Base-by-base conservation (phyloP, 2,113 vertebrate species). In the Ptyas mucosa region DNA sequence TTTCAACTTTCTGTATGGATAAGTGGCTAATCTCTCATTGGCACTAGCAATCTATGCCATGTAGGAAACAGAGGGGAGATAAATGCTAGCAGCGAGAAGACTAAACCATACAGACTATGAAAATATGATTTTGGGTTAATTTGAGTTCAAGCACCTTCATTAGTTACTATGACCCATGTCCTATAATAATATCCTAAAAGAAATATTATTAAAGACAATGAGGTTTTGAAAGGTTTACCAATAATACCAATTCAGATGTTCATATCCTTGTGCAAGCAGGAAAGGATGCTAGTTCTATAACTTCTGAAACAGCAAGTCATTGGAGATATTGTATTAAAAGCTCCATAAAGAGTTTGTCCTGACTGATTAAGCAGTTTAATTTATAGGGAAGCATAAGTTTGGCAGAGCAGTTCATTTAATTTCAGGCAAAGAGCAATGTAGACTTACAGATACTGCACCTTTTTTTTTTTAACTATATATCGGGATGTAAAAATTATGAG, bases 301-400 rank as follows among this genome's bases (percentile, higher is more conserved):
- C 94, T 94, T 96, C 96, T 96, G 95, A 97, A 96, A 97, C 93
- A 94, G 94, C 95, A 97, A 97, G 95, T 94, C 94, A 96, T 96
- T 95, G 92, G 58, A 93, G 91, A 89, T 94, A 95, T 89, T 52
- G 95, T 92, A 89, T 91, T 93, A 94, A 61, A 89, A 97, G 92
- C 95, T 93, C 89, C 94, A 93, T 34, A 91, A 94, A 96, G 75
- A 91, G 91, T 95, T 95, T 94, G 85, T 95, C 94, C 90, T 93
- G 94, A 95, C 94, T 96, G 97, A 97, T 96, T 96, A 97, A 94
- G 89, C 90, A 93, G 92, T 93, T 97, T 97, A 96, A 97, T 96
- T 95, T 92, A 92, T 51, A 95, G 93, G 81, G 94, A 94, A 92
- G 93, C 85, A 91, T 92, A 90, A 92, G 43, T 92, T 91, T 94